Evolutionary conservation across 2,797 vertebrate species (phyloP), one percentile per base, ranked within the genome.

Genomic region (Alfaro cultratus): DNA sequence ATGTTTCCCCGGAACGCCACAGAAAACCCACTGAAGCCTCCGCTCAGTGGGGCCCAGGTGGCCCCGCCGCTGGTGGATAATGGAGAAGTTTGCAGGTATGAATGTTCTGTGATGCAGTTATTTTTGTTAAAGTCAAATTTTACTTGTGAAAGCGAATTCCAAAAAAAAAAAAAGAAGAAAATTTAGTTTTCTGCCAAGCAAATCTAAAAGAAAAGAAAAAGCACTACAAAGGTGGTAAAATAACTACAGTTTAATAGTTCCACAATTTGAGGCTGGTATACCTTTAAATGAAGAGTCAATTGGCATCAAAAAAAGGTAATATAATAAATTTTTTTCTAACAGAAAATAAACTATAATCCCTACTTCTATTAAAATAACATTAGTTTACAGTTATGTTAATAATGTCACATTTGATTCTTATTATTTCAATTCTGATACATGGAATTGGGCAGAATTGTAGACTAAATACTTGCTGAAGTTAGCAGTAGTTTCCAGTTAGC

Each of bases 81-180:
- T 0, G 95, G 96, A 80, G 97, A 98, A 70, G 91, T 96, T 77
- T 98, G 97, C 94, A 96, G 89, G 94, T 95, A 88, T 11, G 41
- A 29, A 45, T 5, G n/a, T 71, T 41, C 34, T 41, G 53, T 31
- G 13, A 11, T 23, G 9, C 31, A 18, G 21, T 39, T 9, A 18
- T 41, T 41, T 67, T 49, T 53, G 7, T 31, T 21, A 31, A 16
- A 47, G 23, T 76, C 10, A 31, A 34, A 67, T 13, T 47, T 31
- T 34, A 36, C 21, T 51, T 34, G 10, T n/a, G 49, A 9, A 21
- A 29, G 1, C n/a, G 1, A 9, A 53, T 31, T 60, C 1, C 4
- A 23, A 51, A 51, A 46, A 46, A 49, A 18, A 29, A 1, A 9
- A 23, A 53, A 57, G 11, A 2, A 10, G n/a, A 11, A 57, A 2